These are phyloP conservation scores for Epizoanthus scotinus DNA, from an alignment of 92 coral and sea anemone genomes.

Conservation along the genomic window DNA sequence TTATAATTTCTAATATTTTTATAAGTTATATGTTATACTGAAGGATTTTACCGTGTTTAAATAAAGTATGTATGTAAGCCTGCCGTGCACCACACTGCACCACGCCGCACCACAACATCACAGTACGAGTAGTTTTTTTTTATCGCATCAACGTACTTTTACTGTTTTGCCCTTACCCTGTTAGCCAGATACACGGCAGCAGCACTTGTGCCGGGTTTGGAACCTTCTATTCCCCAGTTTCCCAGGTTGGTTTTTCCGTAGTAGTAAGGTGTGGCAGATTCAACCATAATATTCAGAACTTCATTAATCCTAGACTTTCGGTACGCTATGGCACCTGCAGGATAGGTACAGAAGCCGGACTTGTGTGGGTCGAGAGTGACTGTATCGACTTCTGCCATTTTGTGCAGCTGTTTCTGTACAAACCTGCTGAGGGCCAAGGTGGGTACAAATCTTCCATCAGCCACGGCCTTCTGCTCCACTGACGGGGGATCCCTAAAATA, in stretches of 20 bases:
- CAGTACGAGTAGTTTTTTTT: too few species aligned
- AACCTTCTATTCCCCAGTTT: too few species aligned
- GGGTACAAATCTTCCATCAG: conserved; percentile 53
- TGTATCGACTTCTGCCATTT: conserved; percentile 45
- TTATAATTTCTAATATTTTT: too few species aligned
- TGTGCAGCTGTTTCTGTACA: conserved; percentile 38
- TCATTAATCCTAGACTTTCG: conserved; percentile 61
- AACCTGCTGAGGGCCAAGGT: conserved; percentile 44
- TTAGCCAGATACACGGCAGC: conserved; percentile 66
- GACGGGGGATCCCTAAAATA: too few species aligned
- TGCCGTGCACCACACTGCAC: too few species aligned
- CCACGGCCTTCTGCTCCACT: too few species aligned
- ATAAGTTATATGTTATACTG: too few species aligned
- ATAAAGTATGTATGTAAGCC: too few species aligned
- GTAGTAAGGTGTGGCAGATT: conserved; percentile 52
- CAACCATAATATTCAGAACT: conserved; percentile 45
- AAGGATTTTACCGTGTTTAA: too few species aligned
- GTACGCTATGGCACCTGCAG: conserved; percentile 64
- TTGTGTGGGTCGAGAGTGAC: conserved; percentile 69
- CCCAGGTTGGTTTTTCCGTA: conserved; percentile 43
- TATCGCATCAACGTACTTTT: too few species aligned
- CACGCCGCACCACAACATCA: too few species aligned
- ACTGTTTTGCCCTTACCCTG: too few species aligned
- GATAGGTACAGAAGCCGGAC: conserved; percentile 60
- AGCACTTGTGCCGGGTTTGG: conserved; percentile 63